A percentile compares a stretch with the other conserved stretches of the same genome.
Conservation (phyloP, 2,797 vertebrate genomes). For the Girardinus metallicus region DNA sequence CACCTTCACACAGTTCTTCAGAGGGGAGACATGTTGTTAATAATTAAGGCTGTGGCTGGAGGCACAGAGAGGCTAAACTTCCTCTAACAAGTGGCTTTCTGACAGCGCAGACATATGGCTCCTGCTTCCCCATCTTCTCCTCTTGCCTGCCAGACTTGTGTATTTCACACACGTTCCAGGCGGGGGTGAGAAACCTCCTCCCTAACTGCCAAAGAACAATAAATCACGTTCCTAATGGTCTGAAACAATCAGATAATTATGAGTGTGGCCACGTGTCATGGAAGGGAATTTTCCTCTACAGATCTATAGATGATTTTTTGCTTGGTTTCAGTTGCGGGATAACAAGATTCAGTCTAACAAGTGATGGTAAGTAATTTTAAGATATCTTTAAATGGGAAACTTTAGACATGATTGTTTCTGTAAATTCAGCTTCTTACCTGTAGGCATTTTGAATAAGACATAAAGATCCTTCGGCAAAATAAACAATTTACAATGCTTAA, state of each 20-base stretch:
- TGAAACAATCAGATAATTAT: conserved; percentile 78
- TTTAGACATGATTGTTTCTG: background rate
- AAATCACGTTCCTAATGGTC: conserved; percentile 79
- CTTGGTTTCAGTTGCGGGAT: conserved; percentile 50
- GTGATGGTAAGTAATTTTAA: background rate
- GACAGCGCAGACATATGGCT: conserved; percentile 81
- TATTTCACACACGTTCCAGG: conserved; percentile 74
- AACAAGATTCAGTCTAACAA: conserved; percentile 12
- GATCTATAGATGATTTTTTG: conserved; percentile 58
- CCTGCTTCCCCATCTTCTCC: conserved; percentile 66
- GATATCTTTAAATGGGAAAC: background rate
- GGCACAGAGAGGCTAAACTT: conserved; percentile 83
- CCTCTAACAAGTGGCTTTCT: conserved; percentile 82
- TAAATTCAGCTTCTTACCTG: background rate
- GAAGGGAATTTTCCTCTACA: conserved; percentile 71
- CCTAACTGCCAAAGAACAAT: conserved; percentile 76
- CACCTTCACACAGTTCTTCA: conserved; percentile 71
- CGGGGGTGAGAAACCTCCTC: conserved; percentile 69
- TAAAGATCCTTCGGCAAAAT: background rate
- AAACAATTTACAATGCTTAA: background rate
- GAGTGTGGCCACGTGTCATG: conserved; percentile 55
- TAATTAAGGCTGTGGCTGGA: conserved; percentile 83
- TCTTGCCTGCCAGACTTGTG: conserved; percentile 70
- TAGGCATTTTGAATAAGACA: background rate
- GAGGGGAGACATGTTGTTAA: conserved; percentile 80